Conservation (phyloP, 2,888 invertebrate genomes). For the Drosophila phalerata region DNA sequence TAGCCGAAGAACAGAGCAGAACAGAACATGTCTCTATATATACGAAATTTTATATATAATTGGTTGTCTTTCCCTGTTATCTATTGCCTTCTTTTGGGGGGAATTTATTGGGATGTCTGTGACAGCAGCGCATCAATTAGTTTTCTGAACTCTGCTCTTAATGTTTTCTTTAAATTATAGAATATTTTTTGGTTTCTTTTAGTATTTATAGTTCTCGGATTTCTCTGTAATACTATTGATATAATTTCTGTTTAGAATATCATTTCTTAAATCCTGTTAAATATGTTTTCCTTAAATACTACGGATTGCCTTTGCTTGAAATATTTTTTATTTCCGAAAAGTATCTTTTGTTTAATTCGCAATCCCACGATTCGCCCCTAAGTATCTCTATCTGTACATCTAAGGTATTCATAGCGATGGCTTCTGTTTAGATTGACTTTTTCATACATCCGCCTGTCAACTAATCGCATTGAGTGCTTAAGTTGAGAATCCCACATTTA, state of each 20-base stretch:
- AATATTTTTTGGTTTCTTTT: neutral
- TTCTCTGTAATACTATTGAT: too few relatives aligned
- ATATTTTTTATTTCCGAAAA: neutral
- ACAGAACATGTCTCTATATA: constrained; percentile 24
- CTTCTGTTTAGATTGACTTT: neutral
- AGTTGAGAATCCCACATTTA: constrained; percentile 40
- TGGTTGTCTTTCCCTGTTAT: constrained; percentile 4
- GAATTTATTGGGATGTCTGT: neutral
- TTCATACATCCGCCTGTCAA: constrained; percentile 46
- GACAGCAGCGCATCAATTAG: constrained; percentile 6
- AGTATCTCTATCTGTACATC: neutral
- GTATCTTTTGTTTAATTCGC: neutral
- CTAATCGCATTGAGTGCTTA: constrained; percentile 76
- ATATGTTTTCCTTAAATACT: neutral
- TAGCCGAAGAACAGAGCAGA: constrained; percentile 7
- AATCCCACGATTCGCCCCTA: neutral
- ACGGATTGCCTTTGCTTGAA: neutral
- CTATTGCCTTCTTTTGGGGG: neutral
- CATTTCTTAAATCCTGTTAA: too few relatives aligned
- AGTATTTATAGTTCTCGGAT: too few relatives aligned
- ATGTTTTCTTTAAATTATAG: neutral
- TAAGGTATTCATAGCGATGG: neutral
- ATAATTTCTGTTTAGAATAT: too few relatives aligned
- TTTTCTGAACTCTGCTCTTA: neutral
- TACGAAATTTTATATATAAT: constrained; percentile 1